phyloP scores from a whole-genome alignment of 1,140 invertebrate species.

The Gryon sp. region DNA sequence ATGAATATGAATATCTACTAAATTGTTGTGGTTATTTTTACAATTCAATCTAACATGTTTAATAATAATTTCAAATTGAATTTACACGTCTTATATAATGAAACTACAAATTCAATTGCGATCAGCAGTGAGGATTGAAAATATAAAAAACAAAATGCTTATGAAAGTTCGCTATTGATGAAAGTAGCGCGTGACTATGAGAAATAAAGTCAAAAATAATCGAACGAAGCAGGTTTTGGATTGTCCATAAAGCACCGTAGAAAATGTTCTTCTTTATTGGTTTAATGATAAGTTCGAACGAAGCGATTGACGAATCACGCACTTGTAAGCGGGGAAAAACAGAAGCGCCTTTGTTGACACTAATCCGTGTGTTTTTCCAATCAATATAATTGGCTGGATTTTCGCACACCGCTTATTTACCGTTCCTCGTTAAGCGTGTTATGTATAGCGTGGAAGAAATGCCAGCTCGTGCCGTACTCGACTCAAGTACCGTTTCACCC shows the following conservation, averaged over 20 bases:
- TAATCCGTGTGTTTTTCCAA: constrained; percentile 48
- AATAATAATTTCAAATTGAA: no score
- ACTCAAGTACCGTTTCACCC: constrained; percentile 56
- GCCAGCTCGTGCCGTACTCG: constrained; percentile 59
- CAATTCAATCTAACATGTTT: no score
- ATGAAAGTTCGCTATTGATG: constrained; percentile 9
- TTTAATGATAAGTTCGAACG: constrained; percentile 6
- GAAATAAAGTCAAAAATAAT: not conserved
- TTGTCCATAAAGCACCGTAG: no score
- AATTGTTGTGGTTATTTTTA: no score
- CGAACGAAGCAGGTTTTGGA: no score
- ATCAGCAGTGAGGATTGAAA: no score
- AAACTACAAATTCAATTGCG: no score
- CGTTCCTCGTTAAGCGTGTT: constrained; percentile 57
- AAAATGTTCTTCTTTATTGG: constrained; percentile 5
- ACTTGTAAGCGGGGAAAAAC: not conserved
- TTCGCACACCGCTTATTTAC: constrained; percentile 51
- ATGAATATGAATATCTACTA: no score
- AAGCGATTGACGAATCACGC: constrained; percentile 2
- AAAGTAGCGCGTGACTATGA: constrained; percentile 5
- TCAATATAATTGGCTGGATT: constrained; percentile 41
- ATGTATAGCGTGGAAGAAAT: constrained; percentile 45
- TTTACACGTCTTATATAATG: no score
- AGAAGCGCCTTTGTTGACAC: constrained; percentile 7
- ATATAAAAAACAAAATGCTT: not conserved